These are phyloP conservation scores for Poecilobothrus nobilitatus DNA, from an alignment of 2,888 invertebrate species.

Conservation along the genomic window DNA sequence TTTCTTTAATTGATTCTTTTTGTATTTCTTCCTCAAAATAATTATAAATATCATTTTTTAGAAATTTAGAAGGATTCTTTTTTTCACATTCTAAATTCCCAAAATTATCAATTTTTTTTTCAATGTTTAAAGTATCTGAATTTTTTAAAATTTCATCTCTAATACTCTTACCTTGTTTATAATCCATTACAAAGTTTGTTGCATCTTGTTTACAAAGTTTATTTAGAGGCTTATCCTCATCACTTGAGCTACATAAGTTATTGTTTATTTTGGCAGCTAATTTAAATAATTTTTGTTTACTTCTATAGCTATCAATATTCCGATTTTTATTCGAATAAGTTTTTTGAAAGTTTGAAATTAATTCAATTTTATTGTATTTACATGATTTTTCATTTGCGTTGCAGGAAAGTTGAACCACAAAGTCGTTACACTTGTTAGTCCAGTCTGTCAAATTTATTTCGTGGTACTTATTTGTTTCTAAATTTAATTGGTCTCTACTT, in stretches of 20 bases:
- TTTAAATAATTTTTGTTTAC: conserved; percentile 46
- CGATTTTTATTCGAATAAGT: too few relatives aligned
- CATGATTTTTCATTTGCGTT: conserved; percentile 35
- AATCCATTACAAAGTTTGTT: neutral
- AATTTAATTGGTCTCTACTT: conserved; percentile 23
- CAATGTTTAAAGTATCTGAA: too few relatives aligned
- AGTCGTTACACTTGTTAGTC: conserved; percentile 66
- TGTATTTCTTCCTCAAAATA: too few relatives aligned
- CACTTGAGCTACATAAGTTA: conserved; percentile 21
- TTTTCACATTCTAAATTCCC: too few relatives aligned
- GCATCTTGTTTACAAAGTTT: conserved; percentile 21
- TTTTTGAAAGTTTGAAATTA: too few relatives aligned
- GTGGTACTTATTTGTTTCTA: conserved; percentile 21
- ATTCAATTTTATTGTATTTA: too few relatives aligned
- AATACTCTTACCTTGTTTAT: too few relatives aligned
- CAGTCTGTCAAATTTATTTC: conserved; percentile 42
- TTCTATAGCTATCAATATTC: conserved; percentile 25
- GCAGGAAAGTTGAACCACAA: conserved; percentile 63
- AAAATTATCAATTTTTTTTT: too few relatives aligned
- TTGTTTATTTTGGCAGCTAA: conserved; percentile 19
- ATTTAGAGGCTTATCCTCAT: conserved; percentile 33
- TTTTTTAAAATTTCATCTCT: too few relatives aligned
- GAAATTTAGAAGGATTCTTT: too few relatives aligned
- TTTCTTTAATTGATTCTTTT: too few relatives aligned
- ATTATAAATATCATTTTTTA: too few relatives aligned